Conservation (phyloP, 1,140 invertebrate genomes). For the Hycleus phaleratus region DNA sequence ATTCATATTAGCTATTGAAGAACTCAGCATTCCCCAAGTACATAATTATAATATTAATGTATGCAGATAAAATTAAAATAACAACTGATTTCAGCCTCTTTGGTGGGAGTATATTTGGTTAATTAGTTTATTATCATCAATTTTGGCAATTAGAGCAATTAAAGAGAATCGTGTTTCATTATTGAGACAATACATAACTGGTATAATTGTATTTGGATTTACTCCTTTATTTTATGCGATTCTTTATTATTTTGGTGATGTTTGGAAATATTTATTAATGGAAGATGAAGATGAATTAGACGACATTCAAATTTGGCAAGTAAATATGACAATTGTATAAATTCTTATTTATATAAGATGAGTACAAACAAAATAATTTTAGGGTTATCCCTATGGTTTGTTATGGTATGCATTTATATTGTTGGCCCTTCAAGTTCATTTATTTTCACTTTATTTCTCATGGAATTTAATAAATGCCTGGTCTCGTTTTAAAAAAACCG, state of each 20-base stretch:
- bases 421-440: conserved; percentile 82
- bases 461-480: conserved; percentile 80
- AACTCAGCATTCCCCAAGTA: conserved; percentile 85
- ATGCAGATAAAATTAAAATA: not conserved
- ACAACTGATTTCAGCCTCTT: conserved; percentile 55
- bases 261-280: conserved; percentile 68
- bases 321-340: conserved; percentile 37
- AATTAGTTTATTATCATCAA: conserved; percentile 73
- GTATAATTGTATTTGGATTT: conserved; percentile 69
- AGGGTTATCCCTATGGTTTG: conserved; percentile 85
- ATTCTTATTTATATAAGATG: not conserved
- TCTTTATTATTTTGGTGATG: conserved; percentile 74
- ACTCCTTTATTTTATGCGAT: conserved; percentile 75
- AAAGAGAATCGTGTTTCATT: conserved; percentile 72
- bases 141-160: conserved; percentile 79
- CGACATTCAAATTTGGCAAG: conserved; percentile 72
- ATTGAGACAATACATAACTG: conserved; percentile 76
- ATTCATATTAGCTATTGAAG: conserved; percentile 90
- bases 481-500: conserved; percentile 54
- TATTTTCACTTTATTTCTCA: conserved; percentile 84
- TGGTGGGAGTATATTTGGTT: conserved; percentile 96
- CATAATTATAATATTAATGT: conserved; percentile 13
- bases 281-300: conserved; percentile 54
- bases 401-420: conserved; percentile 92
- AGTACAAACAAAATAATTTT: conserved; percentile 27